Base-by-base conservation (phyloP, 2,888 invertebrate species). In the Mythimna albipuncta region DNA sequence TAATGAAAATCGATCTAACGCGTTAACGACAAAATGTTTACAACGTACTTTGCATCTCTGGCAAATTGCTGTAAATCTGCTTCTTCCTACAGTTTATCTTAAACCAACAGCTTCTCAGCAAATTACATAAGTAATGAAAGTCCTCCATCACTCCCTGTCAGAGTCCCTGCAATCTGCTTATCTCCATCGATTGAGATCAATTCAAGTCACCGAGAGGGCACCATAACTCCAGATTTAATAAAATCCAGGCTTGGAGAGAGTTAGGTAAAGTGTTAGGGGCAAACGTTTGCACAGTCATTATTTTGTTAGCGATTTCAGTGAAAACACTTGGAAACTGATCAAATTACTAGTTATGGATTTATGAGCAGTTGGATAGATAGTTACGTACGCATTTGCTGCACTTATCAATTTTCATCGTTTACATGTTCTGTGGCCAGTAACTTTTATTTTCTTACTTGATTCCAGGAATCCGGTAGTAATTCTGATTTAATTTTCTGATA, bases 141-240 rank as follows among this genome's bases (percentile, higher is more conserved):
- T 79, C 72, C 72, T 84, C 81, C 76, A 84, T 87, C 85, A 82
- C 73, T 82, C 85, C 86, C 87, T 87, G 86, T 89, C 89, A 83
- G 81, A 77, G 82, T 83, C 85, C 84, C 86, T 82, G 63, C 81
- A 86, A 88, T 88, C 88, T 83, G 84, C 76, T 78, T 91, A 91
- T 92, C 89, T 87, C 86, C 85, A 86, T 85, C 88, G 89, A 91
- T 91, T 91, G 85, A 84, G 89, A 89, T 90, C 88, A 91, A 91
- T 91, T 88, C 81, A 78, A 87, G 89, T 91, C 88, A 93, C 94
- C 92, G 87, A 87, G 86, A 91, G 94, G 92, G 81, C 75, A 90
- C 91, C 90, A 93, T 94, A 92, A 90, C 90, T 90, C 90, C 91
- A 91, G 93, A 93, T 93, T 94, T 93, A 94, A 94, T 95, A 94